phyloP scores from a whole-genome alignment of 2,797 vertebrate species.

The Moxostoma hubbsi region DNA sequence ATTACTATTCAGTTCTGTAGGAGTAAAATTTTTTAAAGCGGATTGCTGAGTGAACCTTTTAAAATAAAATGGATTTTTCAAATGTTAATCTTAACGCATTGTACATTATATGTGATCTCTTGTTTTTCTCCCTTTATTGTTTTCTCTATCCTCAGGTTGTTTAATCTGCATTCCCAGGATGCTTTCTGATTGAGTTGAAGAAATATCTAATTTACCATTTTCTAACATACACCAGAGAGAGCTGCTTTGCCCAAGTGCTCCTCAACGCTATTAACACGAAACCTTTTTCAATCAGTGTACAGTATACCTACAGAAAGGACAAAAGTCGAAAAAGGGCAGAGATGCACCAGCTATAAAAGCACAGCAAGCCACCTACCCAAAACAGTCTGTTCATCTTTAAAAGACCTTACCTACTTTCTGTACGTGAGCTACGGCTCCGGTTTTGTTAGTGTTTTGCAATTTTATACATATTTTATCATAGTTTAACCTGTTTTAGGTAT shows the following conservation, averaged over 20 bases:
- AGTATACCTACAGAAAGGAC: neutral
- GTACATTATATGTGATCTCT: neutral
- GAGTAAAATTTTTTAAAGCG: neutral
- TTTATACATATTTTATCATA: constrained; percentile 38
- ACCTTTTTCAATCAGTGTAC: constrained; percentile 3
- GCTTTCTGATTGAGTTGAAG: constrained; percentile 1
- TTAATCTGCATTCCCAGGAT: constrained; percentile 8
- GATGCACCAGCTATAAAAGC: neutral
- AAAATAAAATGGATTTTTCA: neutral
- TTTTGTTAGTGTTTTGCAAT: constrained; percentile 40
- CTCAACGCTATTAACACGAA: constrained; percentile 1
- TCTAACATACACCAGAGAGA: neutral
- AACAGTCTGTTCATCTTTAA: neutral
- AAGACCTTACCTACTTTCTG: neutral
- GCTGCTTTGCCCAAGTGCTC: constrained; percentile 21
- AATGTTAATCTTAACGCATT: neutral
- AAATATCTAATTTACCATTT: constrained; percentile 34
- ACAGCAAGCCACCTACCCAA: neutral
- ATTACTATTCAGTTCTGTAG: too few relatives aligned
- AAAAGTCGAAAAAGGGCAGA: neutral
- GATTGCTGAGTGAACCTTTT: neutral
- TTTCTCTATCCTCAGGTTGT: constrained; percentile 11
- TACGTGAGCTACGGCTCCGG: neutral
- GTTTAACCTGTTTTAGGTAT: constrained; percentile 34
- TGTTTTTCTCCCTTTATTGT: neutral